Percentiles rank a stretch among this genome's conserved stretches.
These are phyloP conservation scores for Peribatodes rhomboidaria DNA, from an alignment of 2,888 invertebrate genomes.

Conservation along the genomic window DNA sequence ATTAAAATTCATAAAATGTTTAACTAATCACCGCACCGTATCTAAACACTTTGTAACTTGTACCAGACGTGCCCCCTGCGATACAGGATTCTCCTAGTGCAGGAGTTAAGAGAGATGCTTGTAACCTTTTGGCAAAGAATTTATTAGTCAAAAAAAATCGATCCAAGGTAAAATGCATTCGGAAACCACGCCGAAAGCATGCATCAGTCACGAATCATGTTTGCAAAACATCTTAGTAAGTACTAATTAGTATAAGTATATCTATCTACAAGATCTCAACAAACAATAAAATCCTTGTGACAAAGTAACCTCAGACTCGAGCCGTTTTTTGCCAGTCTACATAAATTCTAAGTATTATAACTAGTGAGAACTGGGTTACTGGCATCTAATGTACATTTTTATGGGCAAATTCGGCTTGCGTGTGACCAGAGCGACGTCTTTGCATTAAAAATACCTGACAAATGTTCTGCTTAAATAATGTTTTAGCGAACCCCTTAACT, in stretches of 20 bases:
- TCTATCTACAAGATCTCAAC: neutral
- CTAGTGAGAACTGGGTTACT: conserved; percentile 30
- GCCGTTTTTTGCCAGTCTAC: conserved; percentile 12
- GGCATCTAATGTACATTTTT: conserved; percentile 15
- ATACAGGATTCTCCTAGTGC: too few relatives aligned
- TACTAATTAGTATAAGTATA: too few relatives aligned
- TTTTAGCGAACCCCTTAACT: neutral
- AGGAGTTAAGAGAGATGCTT: too few relatives aligned
- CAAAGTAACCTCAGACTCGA: conserved; percentile 2
- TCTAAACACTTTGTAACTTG: too few relatives aligned
- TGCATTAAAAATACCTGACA: neutral
- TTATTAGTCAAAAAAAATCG: too few relatives aligned
- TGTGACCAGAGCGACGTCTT: conserved; percentile 14
- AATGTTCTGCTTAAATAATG: neutral
- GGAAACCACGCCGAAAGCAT: neutral
- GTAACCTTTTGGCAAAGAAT: too few relatives aligned
- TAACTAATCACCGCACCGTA: too few relatives aligned
- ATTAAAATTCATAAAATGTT: too few relatives aligned
- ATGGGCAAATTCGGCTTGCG: conserved; percentile 21
- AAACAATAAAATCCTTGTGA: conserved; percentile 16
- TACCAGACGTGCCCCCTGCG: too few relatives aligned
- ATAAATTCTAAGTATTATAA: conserved; percentile 23
- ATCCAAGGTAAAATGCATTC: neutral
- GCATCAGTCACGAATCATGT: neutral
- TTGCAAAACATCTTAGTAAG: neutral